Conservation (phyloP, 2,797 vertebrate species). For the Alosa sapidissima region DNA sequence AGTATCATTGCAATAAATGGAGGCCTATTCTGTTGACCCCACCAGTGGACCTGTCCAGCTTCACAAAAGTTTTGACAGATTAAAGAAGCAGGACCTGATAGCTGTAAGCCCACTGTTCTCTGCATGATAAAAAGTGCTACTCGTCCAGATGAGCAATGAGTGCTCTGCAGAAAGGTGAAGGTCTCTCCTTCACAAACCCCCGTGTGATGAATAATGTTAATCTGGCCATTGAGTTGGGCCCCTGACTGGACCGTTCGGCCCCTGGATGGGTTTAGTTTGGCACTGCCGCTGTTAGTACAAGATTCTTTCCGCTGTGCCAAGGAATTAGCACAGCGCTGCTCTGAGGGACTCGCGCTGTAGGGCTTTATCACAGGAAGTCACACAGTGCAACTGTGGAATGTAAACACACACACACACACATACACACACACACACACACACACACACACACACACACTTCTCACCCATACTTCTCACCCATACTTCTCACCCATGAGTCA, state of each 20-base stretch:
- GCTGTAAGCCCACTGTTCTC: background rate
- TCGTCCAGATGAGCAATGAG: background rate
- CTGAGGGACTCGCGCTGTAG: constrained; percentile 51
- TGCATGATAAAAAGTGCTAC: too few species aligned
- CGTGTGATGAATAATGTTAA: constrained; percentile 51
- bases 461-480: background rate
- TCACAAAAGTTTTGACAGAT: background rate
- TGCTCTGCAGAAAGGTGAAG: background rate
- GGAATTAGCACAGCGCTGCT: constrained; percentile 44
- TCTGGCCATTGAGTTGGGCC: constrained; percentile 55
- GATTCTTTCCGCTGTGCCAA: constrained; percentile 39
- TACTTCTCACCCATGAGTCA: background rate
- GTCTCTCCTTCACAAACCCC: constrained; percentile 1
- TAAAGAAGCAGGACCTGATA: background rate
- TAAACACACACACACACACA: constrained; percentile 50
- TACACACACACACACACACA: constrained; percentile 12
- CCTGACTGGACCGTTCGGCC: constrained; percentile 53
- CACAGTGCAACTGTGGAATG: constrained; percentile 63
- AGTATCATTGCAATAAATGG: background rate
- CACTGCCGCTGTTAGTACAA: constrained; percentile 35
- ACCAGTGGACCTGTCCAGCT: background rate
- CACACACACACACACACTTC: too few species aligned
- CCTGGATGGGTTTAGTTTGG: constrained; percentile 57
- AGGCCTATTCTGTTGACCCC: background rate
- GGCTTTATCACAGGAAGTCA: constrained; percentile 68